Base-by-base conservation (phyloP, 2,797 vertebrate genomes). In the Enteromius paludinosus region DNA sequence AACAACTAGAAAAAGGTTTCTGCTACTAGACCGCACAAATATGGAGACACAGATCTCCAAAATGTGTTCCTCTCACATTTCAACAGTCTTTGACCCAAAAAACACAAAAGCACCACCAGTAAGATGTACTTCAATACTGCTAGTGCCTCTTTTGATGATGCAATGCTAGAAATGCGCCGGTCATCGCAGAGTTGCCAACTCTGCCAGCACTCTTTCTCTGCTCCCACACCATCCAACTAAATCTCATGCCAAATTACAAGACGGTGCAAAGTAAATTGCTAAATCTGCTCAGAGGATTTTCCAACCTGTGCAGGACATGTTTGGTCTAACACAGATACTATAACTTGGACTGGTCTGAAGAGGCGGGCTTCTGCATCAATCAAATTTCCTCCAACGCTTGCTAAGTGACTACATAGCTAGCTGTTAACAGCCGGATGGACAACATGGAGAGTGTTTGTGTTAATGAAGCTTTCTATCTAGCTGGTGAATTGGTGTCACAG, bases 21-120 rank as follows among this genome's bases (percentile, higher is more conserved):
- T 47, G 52, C 69, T 71, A 30, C 69, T 72, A 72, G 10, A 72
- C 10, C 18, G 30, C 47, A 72, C 49, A 72, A 72, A 72, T 47
- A 72, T n/a, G 47, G 18, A 33, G 47, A 72, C 20, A 54, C 28
- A 5, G 1, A 72, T 54, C 28, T 54, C 18, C 70, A 52, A 33
- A 72, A 52, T 52, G 70, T 35, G 5, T 72, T 72, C 3, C 5
- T 12, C 45, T 0, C 18, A 7, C 18, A 72, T 72, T 72, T 28
- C 49, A 74, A 35, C 15, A 65, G 62, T 73, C 71, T 38, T 59
- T 15, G 23, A 59, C 15, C 33, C 23, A 18, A 61, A 23, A 61
- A 25, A 75, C 15, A 41, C 35, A 41, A 59, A 38, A 43, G 73
- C 54, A 38, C 35, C 23, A 61, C 23, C 23, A 1, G 15, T 28